A percentile compares a stretch with the other conserved stretches of the same genome.
phyloP scores from a whole-genome alignment of 2,888 invertebrate species.

The Aphodius granarius region DNA sequence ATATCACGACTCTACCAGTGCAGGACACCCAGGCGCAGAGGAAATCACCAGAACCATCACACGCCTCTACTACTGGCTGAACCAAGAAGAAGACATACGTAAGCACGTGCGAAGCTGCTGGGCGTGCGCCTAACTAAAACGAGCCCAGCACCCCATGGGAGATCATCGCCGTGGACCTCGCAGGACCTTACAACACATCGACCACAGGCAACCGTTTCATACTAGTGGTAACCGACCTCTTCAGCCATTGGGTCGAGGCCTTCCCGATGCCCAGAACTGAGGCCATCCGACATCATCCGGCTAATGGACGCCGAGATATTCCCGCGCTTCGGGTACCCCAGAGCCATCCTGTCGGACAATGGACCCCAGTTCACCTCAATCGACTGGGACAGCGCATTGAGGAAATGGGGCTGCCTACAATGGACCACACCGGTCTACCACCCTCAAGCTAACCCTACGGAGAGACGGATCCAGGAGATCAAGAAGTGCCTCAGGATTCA shows the following conservation, averaged over 20 bases:
- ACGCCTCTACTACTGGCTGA: slow-evolving; percentile 13
- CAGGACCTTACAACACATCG: slow-evolving; percentile 26
- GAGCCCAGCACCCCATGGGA: slow-evolving; percentile 24
- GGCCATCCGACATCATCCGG: neutral
- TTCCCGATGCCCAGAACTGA: slow-evolving; percentile 26
- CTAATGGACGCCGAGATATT: slow-evolving; percentile 20
- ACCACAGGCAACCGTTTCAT: slow-evolving; percentile 25
- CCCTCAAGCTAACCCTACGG: slow-evolving; percentile 34
- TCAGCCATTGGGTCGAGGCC: slow-evolving; percentile 36
- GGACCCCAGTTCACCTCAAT: slow-evolving; percentile 17
- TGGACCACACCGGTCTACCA: slow-evolving; percentile 37
- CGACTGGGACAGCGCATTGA: slow-evolving; percentile 19
- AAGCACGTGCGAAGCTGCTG: slow-evolving; percentile 30
- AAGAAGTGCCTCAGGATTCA: slow-evolving; percentile 31
- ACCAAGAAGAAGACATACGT: slow-evolving; percentile 24
- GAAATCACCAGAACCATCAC: slow-evolving; percentile 20
- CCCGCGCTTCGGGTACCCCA: slow-evolving; percentile 19
- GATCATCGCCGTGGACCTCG: slow-evolving; percentile 21
- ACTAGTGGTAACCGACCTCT: slow-evolving; percentile 34
- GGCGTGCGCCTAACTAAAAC: neutral
- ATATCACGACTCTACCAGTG: slow-evolving; percentile 13
- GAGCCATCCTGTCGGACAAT: slow-evolving; percentile 23
- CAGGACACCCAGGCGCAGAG: slow-evolving; percentile 26
- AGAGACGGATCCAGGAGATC: slow-evolving; percentile 37
- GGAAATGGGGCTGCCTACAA: slow-evolving; percentile 23